Evolutionary conservation across 2,888 invertebrate species (phyloP), one percentile per base, ranked within the genome.

Genomic region (Operophtera brumata): DNA sequence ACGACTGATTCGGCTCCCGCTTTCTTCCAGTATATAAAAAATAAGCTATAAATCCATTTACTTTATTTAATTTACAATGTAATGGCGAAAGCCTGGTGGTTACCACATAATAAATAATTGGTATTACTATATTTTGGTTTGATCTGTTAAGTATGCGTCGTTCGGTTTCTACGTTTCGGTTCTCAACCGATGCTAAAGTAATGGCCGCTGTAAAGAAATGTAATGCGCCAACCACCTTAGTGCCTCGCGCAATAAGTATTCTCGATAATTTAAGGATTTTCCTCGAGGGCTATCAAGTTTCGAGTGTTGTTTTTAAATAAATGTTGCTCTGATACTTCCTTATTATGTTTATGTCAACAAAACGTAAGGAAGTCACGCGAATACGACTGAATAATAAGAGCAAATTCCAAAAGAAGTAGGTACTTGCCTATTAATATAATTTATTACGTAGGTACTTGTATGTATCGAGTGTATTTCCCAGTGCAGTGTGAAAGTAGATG

Each of bases 251-350:
- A 70, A 72, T 75, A 20, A 20, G 20, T 20, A 70, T 73, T 68
- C 62, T 61, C 64, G 64, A 75, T 70, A 73, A 76, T 73, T 75
- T 73, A 73, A 73, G 71, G 62, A 53, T 53, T 61, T 71, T 67
- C 64, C 61, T 73, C 67, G 65, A 67, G 63, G 67, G 64, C 68
- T 75, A 76, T 78, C 72, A 62, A 61, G 70, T 78, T 79, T 73
- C 71, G 63, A 74, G 62, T 60, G 64, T 67, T 69, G 63, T 65
- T 67, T 67, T 68, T 64, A 62, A 69, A 64, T 64, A 63, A 61
- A 62, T 59, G 54, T 43, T 41, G 10, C 67, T 68, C 66, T 71
- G 70, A 65, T 64, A 75, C 78, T 80, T 78, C 76, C 76, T 78
- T 78, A 73, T 77, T 69, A 57, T 52, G 60, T 64, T 64, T 61